Conservation (phyloP, 2,888 invertebrate genomes). For the Urechis unicinctus region DNA sequence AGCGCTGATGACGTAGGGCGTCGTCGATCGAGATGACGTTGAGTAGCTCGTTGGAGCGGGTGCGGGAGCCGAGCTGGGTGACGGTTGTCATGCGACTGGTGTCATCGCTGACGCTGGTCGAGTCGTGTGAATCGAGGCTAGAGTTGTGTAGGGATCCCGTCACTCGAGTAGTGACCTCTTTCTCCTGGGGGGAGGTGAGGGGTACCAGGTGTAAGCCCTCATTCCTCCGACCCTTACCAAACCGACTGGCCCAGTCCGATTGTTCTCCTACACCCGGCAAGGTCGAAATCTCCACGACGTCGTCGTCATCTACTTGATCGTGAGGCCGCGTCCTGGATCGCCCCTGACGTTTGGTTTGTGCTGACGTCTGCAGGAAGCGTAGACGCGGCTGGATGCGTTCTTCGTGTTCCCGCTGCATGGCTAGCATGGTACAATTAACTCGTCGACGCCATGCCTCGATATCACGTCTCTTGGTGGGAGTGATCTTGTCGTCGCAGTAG, state of each 20-base stretch:
- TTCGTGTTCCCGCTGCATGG: background rate
- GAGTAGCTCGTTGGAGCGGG: conserved; percentile 1
- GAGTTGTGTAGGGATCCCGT: too few species aligned
- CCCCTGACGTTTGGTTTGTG: background rate
- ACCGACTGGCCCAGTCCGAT: background rate
- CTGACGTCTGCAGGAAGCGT: background rate
- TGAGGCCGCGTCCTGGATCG: background rate
- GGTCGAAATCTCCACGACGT: too few species aligned
- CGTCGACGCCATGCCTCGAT: conserved; percentile 5
- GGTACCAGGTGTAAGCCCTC: too few species aligned
- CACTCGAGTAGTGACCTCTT: background rate
- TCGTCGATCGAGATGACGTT: conserved; percentile 4
- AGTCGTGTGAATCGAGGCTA: too few species aligned
- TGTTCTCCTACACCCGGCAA: background rate
- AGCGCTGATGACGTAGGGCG: background rate
- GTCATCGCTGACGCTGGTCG: background rate
- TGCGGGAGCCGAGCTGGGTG: background rate
- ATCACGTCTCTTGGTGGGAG: background rate
- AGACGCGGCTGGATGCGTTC: background rate
- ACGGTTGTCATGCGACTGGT: background rate
- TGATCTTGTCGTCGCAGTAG: conserved; percentile 1
- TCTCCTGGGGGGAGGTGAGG: too few species aligned
- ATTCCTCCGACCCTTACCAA: too few species aligned
- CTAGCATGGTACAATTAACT: too few species aligned
- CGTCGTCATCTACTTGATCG: too few species aligned